These are phyloP conservation scores for Epizoanthus illoricatus DNA, from an alignment of 92 coral and sea anemone species.

Conservation along the genomic window DNA sequence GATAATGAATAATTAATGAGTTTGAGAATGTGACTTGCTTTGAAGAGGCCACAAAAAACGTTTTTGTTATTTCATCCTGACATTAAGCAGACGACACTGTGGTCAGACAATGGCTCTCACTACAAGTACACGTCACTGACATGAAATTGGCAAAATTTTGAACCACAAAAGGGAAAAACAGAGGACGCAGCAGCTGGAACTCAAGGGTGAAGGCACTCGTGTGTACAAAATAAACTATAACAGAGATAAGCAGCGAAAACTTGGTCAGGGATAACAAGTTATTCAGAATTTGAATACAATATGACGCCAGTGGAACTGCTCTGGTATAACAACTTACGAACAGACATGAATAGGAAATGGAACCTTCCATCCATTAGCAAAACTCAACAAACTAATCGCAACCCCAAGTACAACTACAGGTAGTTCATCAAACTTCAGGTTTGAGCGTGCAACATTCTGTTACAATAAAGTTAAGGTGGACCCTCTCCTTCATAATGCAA, in stretches of 20 bases:
- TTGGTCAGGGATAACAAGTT: conserved; percentile 39
- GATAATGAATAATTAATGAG: no score
- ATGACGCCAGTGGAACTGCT: not conserved
- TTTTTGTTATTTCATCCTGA: not conserved
- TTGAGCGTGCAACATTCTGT: conserved; percentile 3
- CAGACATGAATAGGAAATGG: conserved; percentile 9
- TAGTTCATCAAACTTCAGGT: conserved; percentile 9
- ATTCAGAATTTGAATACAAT: conserved; percentile 36
- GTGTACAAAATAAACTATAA: conserved; percentile 37
- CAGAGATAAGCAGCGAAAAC: conserved; percentile 46
- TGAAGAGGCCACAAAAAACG: not conserved
- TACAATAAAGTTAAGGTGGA: not conserved
- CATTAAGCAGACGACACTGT: conserved; percentile 9
- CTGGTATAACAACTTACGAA: not conserved
- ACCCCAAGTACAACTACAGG: not conserved
- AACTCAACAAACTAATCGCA: conserved; percentile 2
- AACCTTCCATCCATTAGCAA: not conserved
- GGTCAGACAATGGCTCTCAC: conserved; percentile 58
- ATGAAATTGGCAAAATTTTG: conserved; percentile 30
- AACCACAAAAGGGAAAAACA: conserved; percentile 52
- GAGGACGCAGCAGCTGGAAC: conserved; percentile 17
- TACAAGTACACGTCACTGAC: conserved; percentile 40
- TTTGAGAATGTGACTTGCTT: not conserved
- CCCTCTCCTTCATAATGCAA: not conserved
- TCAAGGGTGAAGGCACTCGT: conserved; percentile 37